Evolutionary conservation across 2,113 vertebrate species (phyloP), one percentile per base, ranked within the genome.

Genomic region (Ailurus styani): DNA sequence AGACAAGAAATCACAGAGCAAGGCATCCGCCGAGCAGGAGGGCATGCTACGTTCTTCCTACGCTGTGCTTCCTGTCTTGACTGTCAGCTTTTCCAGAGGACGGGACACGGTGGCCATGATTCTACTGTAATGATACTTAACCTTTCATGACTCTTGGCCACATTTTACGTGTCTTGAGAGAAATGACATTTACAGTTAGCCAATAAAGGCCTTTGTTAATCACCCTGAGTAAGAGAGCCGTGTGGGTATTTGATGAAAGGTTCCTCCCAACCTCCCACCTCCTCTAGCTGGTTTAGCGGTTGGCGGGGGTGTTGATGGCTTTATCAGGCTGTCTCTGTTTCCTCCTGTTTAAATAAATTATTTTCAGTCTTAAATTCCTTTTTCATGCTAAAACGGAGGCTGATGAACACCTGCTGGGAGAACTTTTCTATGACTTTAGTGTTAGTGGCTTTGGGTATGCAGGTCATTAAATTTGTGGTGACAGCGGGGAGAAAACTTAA

Each of bases 31-130:
- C 0, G 3, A 47, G 78, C 87, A 0, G 81, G 40, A 40, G 72
- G 73, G 15, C 23, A 50, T 2, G 2, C 66, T 81, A 20, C 5
- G 0, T 34, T 75, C 62, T 97, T 81, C 5, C 37, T 73, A 23
- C 0, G n/a, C 4, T 0, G 0, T 0, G 0, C 29, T 83, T 15
- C 40, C 15, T 91, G 47, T 54, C 13, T 73, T 25, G 7, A 7
- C 7, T 0, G 5, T 83, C 23, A 0, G 37, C 29, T 13, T 86
- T n/a, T 29, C 90, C 70, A 6, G 0, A 2, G 1, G 21, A 37
- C 40, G 6, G 5, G 29, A 25, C 18, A 9, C 7, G 29, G 14
- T 45, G 77, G 37, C 37, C 54, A 11, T 37, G 34, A 23, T 37
- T 55, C 42, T 50, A 1, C 5, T n/a, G 34, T 57, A 34, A 31